Conservation (phyloP, 2,113 vertebrate species). For the Hypanus sabinus region DNA sequence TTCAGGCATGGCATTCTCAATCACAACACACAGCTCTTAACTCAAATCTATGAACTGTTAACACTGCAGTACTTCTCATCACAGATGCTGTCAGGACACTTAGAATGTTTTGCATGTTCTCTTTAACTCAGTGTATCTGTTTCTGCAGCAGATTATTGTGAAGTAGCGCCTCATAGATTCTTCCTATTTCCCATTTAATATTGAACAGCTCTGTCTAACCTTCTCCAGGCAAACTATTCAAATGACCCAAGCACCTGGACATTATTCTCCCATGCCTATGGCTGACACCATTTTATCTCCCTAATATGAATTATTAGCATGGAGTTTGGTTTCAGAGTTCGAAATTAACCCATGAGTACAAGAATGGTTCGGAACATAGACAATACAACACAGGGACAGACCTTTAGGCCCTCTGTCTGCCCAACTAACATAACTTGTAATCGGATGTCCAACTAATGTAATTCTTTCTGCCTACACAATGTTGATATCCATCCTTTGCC, state of each 20-base stretch:
- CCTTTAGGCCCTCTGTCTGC: no score
- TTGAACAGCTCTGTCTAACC: not conserved
- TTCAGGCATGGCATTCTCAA: not conserved
- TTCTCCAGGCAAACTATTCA: not conserved
- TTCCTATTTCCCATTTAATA: not conserved
- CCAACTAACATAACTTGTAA: no score
- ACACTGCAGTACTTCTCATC: no score
- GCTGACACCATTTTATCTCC: not conserved
- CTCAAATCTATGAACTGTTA: no score
- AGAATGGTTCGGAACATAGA: not conserved
- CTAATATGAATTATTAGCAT: not conserved
- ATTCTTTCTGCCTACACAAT: no score
- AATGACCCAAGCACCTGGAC: not conserved
- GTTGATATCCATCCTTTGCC: no score
- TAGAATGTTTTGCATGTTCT: no score
- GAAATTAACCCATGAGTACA: not conserved
- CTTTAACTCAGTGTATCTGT: no score
- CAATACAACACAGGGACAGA: no score
- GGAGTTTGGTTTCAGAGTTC: not conserved
- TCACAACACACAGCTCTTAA: not conserved
- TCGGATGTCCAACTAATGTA: no score
- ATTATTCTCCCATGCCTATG: not conserved
- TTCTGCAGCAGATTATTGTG: no score
- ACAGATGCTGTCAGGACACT: no score
- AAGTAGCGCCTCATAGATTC: not conserved